Percentiles rank a stretch among this genome's conserved stretches.
Evolutionary conservation across 1,140 invertebrate species (phyloP).

Genomic region (Helicoverpa zea): DNA sequence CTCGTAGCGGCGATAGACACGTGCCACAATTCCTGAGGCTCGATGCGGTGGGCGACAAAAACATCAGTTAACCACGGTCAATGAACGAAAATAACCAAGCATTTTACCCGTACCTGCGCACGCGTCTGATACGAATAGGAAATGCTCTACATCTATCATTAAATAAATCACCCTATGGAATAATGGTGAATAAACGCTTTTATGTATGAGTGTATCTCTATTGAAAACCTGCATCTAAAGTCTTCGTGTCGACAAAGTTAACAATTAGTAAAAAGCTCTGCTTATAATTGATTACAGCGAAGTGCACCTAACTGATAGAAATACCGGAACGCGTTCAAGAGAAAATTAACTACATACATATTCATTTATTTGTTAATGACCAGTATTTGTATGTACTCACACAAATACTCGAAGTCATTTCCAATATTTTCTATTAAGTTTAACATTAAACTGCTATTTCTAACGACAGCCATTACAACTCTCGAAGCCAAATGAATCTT

Average conservation of each 20-base stretch:
- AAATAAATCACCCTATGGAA: slow-evolving; percentile 55
- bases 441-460: slow-evolving; percentile 1
- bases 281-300: not conserved
- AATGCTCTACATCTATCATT: slow-evolving; percentile 54
- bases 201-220: not conserved
- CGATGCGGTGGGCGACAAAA: slow-evolving; percentile 63
- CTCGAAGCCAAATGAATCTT: not conserved
- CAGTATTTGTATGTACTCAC: not conserved
- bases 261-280: slow-evolving; percentile 10
- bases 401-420: not conserved
- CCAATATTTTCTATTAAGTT: slow-evolving; percentile 1
- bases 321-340: not conserved
- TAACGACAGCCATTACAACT: slow-evolving; percentile 8
- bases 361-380: not conserved
- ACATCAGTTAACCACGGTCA: slow-evolving; percentile 68
- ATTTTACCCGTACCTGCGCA: slow-evolving; percentile 47
- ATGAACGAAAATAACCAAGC: slow-evolving; percentile 71
- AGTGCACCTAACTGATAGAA: slow-evolving; percentile 10
- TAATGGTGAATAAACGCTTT: slow-evolving; percentile 38
- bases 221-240: not conserved
- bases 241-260: not conserved
- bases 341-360: not conserved
- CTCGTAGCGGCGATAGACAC: slow-evolving; percentile 51
- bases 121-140: slow-evolving; percentile 45
- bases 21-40: slow-evolving; percentile 58